Conservation (phyloP, 2,888 invertebrate species). For the Hartigia nigra region DNA sequence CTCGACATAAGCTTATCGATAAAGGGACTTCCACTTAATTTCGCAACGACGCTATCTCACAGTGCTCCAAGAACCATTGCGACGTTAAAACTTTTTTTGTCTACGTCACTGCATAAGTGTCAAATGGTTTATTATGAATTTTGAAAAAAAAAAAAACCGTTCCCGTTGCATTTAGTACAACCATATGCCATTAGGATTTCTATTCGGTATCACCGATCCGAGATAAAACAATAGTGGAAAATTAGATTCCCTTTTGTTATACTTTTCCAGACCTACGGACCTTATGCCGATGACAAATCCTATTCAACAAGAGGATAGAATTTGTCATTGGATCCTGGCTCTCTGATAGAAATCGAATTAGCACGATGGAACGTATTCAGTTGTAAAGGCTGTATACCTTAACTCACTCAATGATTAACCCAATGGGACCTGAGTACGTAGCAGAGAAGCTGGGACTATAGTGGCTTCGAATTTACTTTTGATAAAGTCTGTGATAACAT, state of each 20-base stretch:
- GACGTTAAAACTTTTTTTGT: neutral
- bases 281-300: neutral
- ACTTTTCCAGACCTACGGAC: neutral
- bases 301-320: neutral
- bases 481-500: neutral
- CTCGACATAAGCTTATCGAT: neutral
- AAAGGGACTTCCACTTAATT: slow-evolving; percentile 25
- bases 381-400: neutral
- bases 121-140: neutral
- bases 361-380: neutral
- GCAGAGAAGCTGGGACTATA: neutral
- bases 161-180: neutral
- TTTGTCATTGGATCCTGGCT: neutral
- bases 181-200: neutral
- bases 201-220: neutral
- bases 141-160: neutral
- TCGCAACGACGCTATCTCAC: slow-evolving; percentile 20
- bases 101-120: neutral
- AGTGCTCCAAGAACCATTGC: neutral
- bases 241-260: neutral
- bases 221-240: neutral
- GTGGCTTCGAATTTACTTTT: too few species aligned
- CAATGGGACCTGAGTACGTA: neutral
- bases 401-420: neutral
- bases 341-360: neutral